Evolutionary conservation across 2,113 vertebrate species (phyloP).

Genomic region (Cavia porcellus): DNA sequence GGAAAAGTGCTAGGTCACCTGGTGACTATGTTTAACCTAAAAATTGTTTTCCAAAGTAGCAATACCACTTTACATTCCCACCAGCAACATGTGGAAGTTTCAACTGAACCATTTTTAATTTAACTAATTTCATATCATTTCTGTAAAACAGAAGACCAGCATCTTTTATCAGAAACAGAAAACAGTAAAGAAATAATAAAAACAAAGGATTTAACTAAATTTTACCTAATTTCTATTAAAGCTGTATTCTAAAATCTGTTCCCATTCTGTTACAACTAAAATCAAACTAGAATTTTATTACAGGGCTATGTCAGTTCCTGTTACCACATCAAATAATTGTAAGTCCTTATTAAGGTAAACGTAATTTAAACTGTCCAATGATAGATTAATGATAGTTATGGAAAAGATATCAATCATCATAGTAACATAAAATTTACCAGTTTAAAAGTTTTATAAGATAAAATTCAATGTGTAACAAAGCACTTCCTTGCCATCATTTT

Average conservation of each 20-base stretch:
- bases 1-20: background rate
- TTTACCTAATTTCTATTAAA: constrained; percentile 20
- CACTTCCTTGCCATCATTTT: constrained; percentile 25
- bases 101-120: constrained; percentile 30
- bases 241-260: constrained; percentile 30
- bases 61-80: constrained; percentile 38
- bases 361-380: constrained; percentile 48
- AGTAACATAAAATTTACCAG: constrained; percentile 38
- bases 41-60: constrained; percentile 39
- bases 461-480: constrained; percentile 60
- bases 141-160: background rate
- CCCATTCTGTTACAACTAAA: background rate
- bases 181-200: constrained; percentile 15
- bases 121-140: constrained; percentile 40
- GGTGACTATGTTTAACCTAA: constrained; percentile 21
- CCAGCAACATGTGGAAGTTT: constrained; percentile 1
- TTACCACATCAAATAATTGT: constrained; percentile 3
- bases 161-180: constrained; percentile 12
- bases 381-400: constrained; percentile 34
- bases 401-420: constrained; percentile 29
- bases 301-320: constrained; percentile 6
- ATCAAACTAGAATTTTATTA: background rate
- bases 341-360: background rate
- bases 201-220: constrained; percentile 29
- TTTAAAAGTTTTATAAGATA: constrained; percentile 52